phyloP scores from a whole-genome alignment of 2,113 vertebrate genomes.

The Paracanthobrama guichenoti region DNA sequence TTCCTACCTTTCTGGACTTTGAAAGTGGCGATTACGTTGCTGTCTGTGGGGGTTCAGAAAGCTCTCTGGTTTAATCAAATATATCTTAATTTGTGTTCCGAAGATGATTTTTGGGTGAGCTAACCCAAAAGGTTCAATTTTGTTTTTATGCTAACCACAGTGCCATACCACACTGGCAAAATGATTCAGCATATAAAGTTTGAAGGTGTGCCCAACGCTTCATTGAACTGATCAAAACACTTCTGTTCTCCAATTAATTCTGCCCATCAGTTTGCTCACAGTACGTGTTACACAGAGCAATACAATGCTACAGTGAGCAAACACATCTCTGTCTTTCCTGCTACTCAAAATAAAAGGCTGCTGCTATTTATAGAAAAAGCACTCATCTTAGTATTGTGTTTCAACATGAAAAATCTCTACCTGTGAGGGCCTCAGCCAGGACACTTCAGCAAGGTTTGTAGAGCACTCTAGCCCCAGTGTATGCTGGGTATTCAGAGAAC shows the following conservation, averaged over 20 bases:
- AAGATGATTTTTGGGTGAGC: no score
- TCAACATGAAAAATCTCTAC: conserved; percentile 6
- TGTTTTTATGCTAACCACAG: neutral
- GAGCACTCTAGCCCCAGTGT: neutral
- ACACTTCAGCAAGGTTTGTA: neutral
- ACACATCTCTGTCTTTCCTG: neutral
- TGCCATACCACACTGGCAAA: neutral
- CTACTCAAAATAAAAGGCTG: neutral
- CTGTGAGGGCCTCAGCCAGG: neutral
- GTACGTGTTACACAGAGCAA: conserved; percentile 1
- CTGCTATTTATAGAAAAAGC: conserved; percentile 15
- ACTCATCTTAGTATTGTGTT: conserved; percentile 2
- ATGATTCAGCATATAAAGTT: neutral
- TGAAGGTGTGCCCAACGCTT: conserved; percentile 3
- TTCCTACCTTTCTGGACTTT: no score
- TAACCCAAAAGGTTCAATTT: neutral
- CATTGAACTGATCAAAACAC: conserved; percentile 35
- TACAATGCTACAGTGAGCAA: conserved; percentile 5
- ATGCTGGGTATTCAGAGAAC: conserved; percentile 37
- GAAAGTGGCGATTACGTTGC: no score
- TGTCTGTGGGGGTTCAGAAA: no score
- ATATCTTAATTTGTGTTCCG: no score
- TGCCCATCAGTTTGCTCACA: conserved; percentile 33
- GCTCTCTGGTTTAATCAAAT: no score
- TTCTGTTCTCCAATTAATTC: conserved; percentile 34